Percentiles rank a stretch among this genome's conserved stretches.
Evolutionary conservation across 1,140 invertebrate genomes (phyloP).

Genomic region (Medauroidea extradentata): DNA sequence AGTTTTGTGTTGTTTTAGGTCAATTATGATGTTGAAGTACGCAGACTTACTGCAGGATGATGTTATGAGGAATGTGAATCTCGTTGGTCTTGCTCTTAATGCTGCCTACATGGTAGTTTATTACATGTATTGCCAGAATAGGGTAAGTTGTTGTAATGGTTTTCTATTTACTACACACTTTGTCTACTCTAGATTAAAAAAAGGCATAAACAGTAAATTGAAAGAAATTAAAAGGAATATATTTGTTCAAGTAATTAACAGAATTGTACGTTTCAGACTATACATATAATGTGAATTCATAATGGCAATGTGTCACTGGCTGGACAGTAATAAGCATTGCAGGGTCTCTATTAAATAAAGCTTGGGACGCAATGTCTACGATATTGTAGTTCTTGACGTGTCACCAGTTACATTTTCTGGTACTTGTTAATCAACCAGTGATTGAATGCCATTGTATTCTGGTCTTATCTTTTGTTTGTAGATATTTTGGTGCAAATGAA

Average conservation of each 20-base stretch:
- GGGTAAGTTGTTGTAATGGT: slow-evolving; percentile 36
- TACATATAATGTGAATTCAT: neutral
- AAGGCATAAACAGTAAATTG: too few species aligned
- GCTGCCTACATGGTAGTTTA: slow-evolving; percentile 58
- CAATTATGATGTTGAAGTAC: slow-evolving; percentile 64
- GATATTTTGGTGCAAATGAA: too few species aligned
- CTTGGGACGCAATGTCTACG: too few species aligned
- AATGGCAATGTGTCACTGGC: neutral
- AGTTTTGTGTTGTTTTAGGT: slow-evolving; percentile 45
- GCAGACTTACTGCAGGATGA: slow-evolving; percentile 62
- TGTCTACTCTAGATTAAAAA: too few species aligned
- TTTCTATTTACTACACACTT: too few species aligned
- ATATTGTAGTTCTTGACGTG: too few species aligned
- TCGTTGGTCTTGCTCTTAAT: slow-evolving; percentile 63
- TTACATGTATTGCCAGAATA: slow-evolving; percentile 55
- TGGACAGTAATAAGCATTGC: neutral
- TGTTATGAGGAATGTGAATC: slow-evolving; percentile 68
- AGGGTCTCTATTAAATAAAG: too few species aligned
- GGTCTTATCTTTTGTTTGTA: too few species aligned
- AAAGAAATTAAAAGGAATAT: slow-evolving; percentile 8
- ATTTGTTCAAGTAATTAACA: neutral
- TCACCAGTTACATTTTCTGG: too few species aligned
- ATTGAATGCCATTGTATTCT: too few species aligned
- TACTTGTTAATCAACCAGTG: too few species aligned
- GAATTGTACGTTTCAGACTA: neutral